Evolutionary conservation across 2,888 invertebrate species (phyloP), one percentile per base, ranked within the genome.

Genomic region (Drosophila kanekoi): DNA sequence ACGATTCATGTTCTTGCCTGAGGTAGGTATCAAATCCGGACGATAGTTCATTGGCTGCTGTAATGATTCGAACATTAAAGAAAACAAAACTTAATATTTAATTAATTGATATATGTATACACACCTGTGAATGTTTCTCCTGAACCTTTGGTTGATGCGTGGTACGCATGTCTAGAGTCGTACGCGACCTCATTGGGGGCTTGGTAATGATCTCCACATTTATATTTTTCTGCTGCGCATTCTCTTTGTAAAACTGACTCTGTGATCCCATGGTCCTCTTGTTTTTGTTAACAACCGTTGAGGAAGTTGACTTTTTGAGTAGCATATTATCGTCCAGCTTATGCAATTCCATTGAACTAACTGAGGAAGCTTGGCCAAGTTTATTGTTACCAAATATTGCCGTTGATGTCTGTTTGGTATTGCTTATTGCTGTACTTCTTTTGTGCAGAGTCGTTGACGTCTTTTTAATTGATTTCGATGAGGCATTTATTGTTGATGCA

Each of bases 201-300:
- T 92, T 92, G 5, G 92, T 91, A 5, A 92, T 89, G 45, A 92
- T 91, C 83, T 92, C 92, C 62, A 92, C 92, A 20, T 88, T 91
- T 23, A 92, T 91, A 65, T 91, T 91, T 69, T 90, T 91, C 59
- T 91, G 90, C 56, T 90, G 89, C 37, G 89, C 81, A 75, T 91
- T 92, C 69, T 92, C 92, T 59, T 92, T 92, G 64, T 90, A 92
- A 35, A 90, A 81, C 62, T 91, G 90, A 52, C 84, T 89, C 32
- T 81, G 81, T 13, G 72, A 28, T 4, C 87, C 90, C 57, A 87
- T 86, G 3, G 81, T 65, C 11, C 90, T 80, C 58, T 90, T 91
- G 58, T 87, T 89, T 58, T 90, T 90, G 52, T 87, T 90, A n/a
- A 90, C 87, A 45, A 88, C 84, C 64, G 91, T 90, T 52, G 91